These are phyloP conservation scores for Actias luna DNA, from an alignment of 2,888 invertebrate species.

Conservation along the genomic window DNA sequence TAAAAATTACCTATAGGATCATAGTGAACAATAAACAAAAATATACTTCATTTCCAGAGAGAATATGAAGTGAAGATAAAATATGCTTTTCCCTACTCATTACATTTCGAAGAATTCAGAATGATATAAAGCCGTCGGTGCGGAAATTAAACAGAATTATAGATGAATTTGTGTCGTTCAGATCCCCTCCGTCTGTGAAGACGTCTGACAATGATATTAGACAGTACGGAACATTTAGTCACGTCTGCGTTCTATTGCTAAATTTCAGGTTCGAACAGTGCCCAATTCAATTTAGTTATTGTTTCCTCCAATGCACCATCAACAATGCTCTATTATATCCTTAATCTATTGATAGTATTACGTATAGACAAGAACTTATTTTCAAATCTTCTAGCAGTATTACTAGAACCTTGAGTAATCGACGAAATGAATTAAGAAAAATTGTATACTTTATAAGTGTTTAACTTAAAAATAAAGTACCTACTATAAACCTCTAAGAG, in stretches of 20 bases:
- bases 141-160: constrained; percentile 9
- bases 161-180: constrained; percentile 6
- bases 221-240: constrained; percentile 12
- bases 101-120: constrained; percentile 4
- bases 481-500: no score
- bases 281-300: not conserved
- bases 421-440: not conserved
- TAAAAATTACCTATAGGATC: not conserved
- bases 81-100: not conserved
- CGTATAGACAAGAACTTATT: not conserved
- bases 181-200: not conserved
- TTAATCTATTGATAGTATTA: not conserved
- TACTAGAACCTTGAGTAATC: not conserved
- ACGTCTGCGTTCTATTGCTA: constrained; percentile 17
- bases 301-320: not conserved
- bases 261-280: constrained; percentile 4
- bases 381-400: not conserved
- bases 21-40: not conserved
- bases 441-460: no score
- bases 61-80: not conserved
- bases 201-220: constrained; percentile 15
- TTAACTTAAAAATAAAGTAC: no score
- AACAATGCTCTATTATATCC: not conserved
- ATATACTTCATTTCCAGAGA: not conserved
- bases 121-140: constrained; percentile 5